Evolutionary conservation across 2,113 vertebrate species (phyloP).

Genomic region (Polypterus bichir): DNA sequence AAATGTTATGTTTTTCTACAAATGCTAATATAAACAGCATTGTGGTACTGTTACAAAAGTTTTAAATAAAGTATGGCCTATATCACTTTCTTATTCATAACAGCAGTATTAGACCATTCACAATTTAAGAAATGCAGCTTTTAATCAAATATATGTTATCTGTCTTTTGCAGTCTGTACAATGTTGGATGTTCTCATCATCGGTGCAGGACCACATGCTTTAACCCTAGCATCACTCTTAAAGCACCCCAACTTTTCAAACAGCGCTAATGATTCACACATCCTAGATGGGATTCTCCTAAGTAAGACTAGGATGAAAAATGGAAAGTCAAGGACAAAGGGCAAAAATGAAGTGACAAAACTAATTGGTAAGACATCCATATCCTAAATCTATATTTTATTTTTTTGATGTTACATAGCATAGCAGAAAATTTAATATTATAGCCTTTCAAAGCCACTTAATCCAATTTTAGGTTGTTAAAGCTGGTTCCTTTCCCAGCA

Average conservation of each 20-base stretch:
- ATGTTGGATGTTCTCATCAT: slow-evolving; percentile 50
- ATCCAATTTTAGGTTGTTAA: too few species aligned
- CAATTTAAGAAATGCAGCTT: background rate
- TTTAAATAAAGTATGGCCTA: too few species aligned
- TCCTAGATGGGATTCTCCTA: slow-evolving; percentile 23
- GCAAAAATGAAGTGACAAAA: slow-evolving; percentile 17
- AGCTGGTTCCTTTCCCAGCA: too few species aligned
- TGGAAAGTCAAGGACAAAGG: slow-evolving; percentile 1
- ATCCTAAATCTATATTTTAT: too few species aligned
- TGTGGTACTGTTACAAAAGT: too few species aligned
- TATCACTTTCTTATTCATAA: too few species aligned
- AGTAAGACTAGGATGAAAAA: slow-evolving; percentile 20
- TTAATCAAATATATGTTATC: background rate
- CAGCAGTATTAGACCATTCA: background rate
- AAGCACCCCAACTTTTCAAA: slow-evolving; percentile 21
- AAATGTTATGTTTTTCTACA: too few species aligned
- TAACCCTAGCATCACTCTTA: slow-evolving; percentile 48
- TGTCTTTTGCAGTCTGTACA: slow-evolving; percentile 5
- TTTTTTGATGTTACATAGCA: too few species aligned
- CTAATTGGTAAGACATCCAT: too few species aligned
- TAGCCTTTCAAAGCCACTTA: too few species aligned
- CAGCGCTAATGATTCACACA: background rate
- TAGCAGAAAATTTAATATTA: too few species aligned
- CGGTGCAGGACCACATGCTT: slow-evolving; percentile 49
- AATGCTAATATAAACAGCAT: too few species aligned